phyloP scores from a whole-genome alignment of 2,113 vertebrate species.

The Dolichotis patagonum region DNA sequence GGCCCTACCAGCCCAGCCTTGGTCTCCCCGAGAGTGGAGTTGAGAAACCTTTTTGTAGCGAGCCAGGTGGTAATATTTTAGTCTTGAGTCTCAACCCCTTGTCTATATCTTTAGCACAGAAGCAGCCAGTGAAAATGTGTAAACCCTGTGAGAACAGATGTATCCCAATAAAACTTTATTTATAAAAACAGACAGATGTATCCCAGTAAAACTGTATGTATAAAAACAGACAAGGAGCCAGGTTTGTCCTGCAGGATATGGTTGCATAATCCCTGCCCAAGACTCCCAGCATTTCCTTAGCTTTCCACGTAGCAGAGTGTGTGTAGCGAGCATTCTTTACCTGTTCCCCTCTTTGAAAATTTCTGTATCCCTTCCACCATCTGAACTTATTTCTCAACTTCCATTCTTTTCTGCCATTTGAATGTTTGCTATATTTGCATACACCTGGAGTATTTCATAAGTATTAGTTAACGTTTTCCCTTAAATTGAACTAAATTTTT shows the following conservation, averaged over 20 bases:
- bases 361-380: fast-evolving
- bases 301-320: fast-evolving
- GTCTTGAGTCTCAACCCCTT: fast-evolving
- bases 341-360: background rate
- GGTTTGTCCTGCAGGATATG: background rate
- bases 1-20: fast-evolving
- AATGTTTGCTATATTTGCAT: background rate
- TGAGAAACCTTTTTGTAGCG: no score
- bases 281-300: background rate
- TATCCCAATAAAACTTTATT: no score
- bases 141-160: no score
- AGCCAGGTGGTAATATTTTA: background rate
- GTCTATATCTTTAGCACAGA: background rate
- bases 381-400: background rate
- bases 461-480: background rate
- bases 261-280: no score
- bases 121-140: background rate
- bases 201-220: background rate
- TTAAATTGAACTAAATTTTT: background rate
- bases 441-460: background rate
- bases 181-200: no score
- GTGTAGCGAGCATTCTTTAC: fast-evolving
- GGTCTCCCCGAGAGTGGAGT: background rate
- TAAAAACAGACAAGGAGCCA: background rate
- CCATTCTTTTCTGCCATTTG: background rate